These are phyloP conservation scores for Cassiopea xamachana DNA, from an alignment of 30 jellyfish, hydroid and myxozoan genomes.

Conservation along the genomic window DNA sequence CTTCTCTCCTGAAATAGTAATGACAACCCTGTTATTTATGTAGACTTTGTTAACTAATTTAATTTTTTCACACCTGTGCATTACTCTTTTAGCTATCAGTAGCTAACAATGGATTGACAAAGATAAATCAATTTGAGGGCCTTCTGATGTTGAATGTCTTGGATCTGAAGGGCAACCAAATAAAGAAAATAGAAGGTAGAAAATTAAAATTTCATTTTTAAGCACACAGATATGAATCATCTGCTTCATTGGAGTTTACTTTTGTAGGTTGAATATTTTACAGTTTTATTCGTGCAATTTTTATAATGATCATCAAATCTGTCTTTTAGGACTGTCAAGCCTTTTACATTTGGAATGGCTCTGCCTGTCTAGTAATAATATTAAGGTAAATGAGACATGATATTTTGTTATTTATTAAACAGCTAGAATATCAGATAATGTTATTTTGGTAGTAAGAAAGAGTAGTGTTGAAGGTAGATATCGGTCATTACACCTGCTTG, in stretches of 20 bases:
- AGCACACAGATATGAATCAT: neutral
- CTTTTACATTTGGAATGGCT: slow-evolving; percentile 66
- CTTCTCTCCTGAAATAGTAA: no score
- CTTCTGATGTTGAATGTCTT: slow-evolving; percentile 26
- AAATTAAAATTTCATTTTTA: neutral
- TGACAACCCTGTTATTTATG: no score
- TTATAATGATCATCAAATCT: neutral
- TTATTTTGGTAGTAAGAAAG: no score
- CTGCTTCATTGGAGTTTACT: no score
- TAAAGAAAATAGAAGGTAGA: slow-evolving; percentile 22
- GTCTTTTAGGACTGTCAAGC: slow-evolving; percentile 39
- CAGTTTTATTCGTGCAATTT: neutral
- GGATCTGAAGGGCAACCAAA: slow-evolving; percentile 33
- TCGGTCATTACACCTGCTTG: no score
- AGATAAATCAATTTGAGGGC: neutral
- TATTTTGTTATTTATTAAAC: no score
- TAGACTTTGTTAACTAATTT: no score
- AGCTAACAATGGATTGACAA: slow-evolving; percentile 12
- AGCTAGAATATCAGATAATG: no score
- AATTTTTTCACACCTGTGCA: neutral
- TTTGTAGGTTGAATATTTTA: no score
- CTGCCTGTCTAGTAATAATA: slow-evolving; percentile 46
- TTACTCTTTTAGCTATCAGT: slow-evolving; percentile 38
- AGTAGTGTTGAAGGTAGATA: no score
- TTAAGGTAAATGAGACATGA: slow-evolving; percentile 25